phyloP scores from a whole-genome alignment of 2,113 vertebrate species.

The Neodon shergylaensis region DNA sequence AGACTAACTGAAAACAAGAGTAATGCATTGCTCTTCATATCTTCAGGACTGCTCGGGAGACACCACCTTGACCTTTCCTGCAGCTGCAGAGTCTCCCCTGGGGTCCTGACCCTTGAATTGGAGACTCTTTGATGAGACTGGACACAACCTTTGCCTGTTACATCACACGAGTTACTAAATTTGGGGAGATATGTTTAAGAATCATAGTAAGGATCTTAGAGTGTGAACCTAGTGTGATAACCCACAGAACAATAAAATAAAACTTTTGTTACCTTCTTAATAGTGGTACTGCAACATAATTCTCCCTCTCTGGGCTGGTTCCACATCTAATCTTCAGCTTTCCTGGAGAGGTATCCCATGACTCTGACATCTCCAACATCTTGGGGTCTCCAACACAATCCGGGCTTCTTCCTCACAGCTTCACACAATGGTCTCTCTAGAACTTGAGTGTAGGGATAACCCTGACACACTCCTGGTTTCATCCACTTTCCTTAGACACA shows the following conservation, averaged over 20 bases:
- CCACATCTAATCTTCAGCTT: neutral
- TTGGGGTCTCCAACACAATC: neutral
- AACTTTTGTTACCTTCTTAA: neutral
- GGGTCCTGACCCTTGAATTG: neutral
- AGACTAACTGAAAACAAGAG: neutral
- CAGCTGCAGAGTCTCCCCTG: neutral
- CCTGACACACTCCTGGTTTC: too few species aligned
- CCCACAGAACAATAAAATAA: neutral
- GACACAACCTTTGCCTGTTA: neutral
- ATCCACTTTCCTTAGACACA: neutral
- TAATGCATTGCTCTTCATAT: neutral
- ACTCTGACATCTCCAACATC: neutral
- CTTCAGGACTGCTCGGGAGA: neutral
- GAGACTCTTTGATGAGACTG: neutral
- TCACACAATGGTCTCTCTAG: neutral
- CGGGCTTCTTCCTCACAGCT: neutral
- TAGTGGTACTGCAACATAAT: neutral
- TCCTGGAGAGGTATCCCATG: neutral
- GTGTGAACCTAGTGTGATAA: neutral
- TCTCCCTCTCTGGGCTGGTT: neutral
- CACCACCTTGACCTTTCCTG: neutral
- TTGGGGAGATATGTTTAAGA: neutral
- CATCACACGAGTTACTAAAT: accelerated
- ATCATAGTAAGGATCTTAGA: neutral
- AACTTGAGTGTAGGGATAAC: neutral